phyloP scores from a whole-genome alignment of 2,113 vertebrate species.

The Grantiella picta region DNA sequence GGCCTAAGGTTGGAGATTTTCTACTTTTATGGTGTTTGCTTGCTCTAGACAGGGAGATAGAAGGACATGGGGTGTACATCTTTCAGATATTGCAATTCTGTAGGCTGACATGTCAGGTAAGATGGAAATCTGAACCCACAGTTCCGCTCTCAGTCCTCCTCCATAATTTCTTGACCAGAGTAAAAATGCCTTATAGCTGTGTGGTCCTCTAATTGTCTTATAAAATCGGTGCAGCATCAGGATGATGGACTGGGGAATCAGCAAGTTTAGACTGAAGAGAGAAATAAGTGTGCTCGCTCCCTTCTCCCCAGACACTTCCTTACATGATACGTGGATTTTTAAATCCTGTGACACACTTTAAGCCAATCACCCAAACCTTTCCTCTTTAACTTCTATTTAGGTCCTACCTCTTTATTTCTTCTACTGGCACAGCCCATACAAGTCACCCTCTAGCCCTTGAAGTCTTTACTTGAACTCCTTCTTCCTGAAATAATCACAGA shows the following conservation, averaged over 20 bases:
- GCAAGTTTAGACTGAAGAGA: not conserved
- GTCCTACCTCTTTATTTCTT: not conserved
- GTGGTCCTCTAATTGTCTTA: not conserved
- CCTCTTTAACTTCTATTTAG: not conserved
- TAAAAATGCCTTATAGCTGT: not conserved
- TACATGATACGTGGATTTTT: not conserved
- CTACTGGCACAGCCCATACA: not conserved
- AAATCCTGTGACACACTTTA: not conserved
- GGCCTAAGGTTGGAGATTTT: not conserved
- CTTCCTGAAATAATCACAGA: not conserved
- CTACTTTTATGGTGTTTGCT: not conserved
- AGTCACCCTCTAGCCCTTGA: not conserved
- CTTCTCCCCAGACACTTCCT: not conserved
- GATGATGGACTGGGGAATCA: not conserved
- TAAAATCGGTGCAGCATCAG: not conserved
- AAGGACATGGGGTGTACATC: not conserved
- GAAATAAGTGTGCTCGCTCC: not conserved
- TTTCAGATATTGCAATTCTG: not conserved
- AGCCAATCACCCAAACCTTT: not conserved
- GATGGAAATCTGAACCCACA: not conserved
- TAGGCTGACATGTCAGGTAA: not conserved
- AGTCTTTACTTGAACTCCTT: not conserved
- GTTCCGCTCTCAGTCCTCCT: not conserved
- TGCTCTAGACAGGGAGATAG: not conserved
- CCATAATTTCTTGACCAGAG: not conserved